A percentile compares a stretch with the other conserved stretches of the same genome.
Conservation (phyloP, 1,140 invertebrate genomes). For the Adelges cooleyi region DNA sequence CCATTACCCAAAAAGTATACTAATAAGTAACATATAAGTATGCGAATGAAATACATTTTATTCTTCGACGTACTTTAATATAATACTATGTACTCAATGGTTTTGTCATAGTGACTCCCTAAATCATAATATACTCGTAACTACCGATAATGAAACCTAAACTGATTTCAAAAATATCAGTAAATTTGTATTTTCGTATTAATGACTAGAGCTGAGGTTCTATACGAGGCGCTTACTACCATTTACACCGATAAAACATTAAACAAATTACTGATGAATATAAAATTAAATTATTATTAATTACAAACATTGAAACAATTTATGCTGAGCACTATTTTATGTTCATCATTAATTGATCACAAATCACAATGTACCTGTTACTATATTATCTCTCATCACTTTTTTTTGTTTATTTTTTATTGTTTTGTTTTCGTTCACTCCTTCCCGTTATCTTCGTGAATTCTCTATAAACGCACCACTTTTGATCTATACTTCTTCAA, state of each 20-base stretch:
- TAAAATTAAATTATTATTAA: background rate
- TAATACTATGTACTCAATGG: no score
- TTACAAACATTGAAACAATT: background rate
- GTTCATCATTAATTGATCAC: background rate
- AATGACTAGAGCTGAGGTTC: slow-evolving; percentile 25
- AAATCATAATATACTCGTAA: no score
- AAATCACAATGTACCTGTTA: background rate
- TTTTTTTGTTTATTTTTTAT: slow-evolving; percentile 22
- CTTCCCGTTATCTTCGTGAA: slow-evolving; percentile 23
- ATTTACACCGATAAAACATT: background rate
- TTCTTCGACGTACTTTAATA: no score
- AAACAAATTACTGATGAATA: background rate
- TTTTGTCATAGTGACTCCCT: no score
- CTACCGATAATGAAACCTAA: no score
- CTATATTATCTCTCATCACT: slow-evolving; percentile 18
- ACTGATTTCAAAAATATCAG: no score
- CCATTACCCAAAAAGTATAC: no score
- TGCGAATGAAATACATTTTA: no score
- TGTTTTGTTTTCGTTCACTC: slow-evolving; percentile 26
- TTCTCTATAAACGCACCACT: slow-evolving; percentile 22
- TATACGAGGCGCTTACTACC: slow-evolving; percentile 9
- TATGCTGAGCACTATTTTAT: background rate
- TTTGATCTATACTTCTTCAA: slow-evolving; percentile 27
- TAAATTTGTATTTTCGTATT: no score
- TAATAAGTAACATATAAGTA: no score